Percentiles rank a stretch among this genome's conserved stretches.
Conservation (phyloP, 2,888 invertebrate species). For the Drosophila leonis region DNA sequence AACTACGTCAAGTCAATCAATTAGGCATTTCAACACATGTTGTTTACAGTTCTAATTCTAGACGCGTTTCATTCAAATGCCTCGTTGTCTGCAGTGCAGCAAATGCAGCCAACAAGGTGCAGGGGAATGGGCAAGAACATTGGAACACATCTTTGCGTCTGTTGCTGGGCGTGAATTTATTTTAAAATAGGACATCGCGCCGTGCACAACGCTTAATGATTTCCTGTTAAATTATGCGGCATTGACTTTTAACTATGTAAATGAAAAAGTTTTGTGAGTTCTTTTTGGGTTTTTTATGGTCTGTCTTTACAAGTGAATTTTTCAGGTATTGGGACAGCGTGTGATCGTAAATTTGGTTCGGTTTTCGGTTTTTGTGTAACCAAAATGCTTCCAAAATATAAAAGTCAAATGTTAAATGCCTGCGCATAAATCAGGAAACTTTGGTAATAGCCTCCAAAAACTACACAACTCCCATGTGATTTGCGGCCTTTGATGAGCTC, state of each 20-base stretch:
- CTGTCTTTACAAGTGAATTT: conserved; percentile 42
- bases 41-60: conserved; percentile 80
- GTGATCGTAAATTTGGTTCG: conserved; percentile 41
- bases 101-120: conserved; percentile 5
- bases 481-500: conserved; percentile 11
- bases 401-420: conserved; percentile 44
- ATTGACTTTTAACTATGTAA: conserved; percentile 64
- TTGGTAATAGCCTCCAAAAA: conserved; percentile 1
- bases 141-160: not conserved
- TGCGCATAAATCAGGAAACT: conserved; percentile 41
- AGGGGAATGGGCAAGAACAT: not conserved
- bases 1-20: conserved; percentile 74
- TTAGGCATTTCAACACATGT: conserved; percentile 80
- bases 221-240: conserved; percentile 77
- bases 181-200: conserved; percentile 58
- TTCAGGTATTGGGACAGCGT: conserved; percentile 14
- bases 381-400: conserved; percentile 32
- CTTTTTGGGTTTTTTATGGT: conserved; percentile 28
- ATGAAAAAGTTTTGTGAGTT: conserved; percentile 42
- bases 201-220: conserved; percentile 60
- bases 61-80: conserved; percentile 69
- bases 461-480: conserved; percentile 8
- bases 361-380: conserved; percentile 9
- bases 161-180: conserved; percentile 57
- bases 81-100: conserved; percentile 54